Conservation (phyloP, 2,113 vertebrate genomes). For the Pollimyrus isidori region DNA sequence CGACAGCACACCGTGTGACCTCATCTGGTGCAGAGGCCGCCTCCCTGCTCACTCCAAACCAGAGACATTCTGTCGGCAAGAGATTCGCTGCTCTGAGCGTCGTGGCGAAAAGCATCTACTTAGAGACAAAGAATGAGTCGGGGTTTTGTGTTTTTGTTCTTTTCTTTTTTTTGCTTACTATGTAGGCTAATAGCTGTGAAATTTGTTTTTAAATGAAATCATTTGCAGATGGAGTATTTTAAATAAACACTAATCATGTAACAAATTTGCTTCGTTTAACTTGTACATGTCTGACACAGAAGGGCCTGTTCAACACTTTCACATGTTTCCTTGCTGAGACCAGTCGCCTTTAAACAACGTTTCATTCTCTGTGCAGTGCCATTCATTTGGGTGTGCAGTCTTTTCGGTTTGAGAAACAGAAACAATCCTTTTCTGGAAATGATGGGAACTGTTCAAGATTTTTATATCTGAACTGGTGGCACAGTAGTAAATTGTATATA, state of each 20-base stretch:
- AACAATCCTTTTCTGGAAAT: neutral
- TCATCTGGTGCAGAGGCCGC: slow-evolving; percentile 21
- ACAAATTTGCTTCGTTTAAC: slow-evolving; percentile 29
- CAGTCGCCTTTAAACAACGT: neutral
- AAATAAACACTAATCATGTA: slow-evolving; percentile 70
- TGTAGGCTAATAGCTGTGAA: slow-evolving; percentile 95
- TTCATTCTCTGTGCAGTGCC: neutral
- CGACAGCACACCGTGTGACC: slow-evolving; percentile 46
- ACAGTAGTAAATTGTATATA: neutral
- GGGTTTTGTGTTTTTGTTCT: slow-evolving; percentile 18
- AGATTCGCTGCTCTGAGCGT: neutral
- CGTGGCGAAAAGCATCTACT: slow-evolving; percentile 48
- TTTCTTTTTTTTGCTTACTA: slow-evolving; percentile 72
- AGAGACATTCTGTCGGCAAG: slow-evolving; percentile 36
- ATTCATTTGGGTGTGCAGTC: neutral
- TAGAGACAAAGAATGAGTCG: slow-evolving; percentile 40
- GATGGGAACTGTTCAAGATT: neutral
- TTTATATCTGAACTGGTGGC: neutral
- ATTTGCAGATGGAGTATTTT: slow-evolving; percentile 68
- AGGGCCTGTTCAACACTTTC: neutral
- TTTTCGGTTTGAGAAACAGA: neutral
- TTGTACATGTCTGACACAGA: slow-evolving; percentile 1
- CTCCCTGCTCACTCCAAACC: slow-evolving; percentile 28
- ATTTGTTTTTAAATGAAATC: slow-evolving; percentile 75
- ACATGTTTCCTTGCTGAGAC: neutral